These are phyloP conservation scores for Columba janthina DNA, from an alignment of 2,113 vertebrate species.

Conservation along the genomic window DNA sequence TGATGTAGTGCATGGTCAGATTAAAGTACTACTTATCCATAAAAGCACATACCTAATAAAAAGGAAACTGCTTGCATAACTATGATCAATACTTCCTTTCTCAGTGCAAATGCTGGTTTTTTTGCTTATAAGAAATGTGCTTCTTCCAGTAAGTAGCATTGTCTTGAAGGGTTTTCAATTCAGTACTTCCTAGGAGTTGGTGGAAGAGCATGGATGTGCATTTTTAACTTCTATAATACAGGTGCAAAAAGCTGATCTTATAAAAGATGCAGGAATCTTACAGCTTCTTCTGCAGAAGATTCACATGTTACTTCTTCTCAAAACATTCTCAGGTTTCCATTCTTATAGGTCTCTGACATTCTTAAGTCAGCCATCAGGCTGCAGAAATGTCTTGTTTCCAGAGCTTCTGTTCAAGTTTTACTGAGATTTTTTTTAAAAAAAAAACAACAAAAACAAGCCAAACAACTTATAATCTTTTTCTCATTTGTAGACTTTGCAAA, in stretches of 20 bases:
- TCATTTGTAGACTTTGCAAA: not conserved
- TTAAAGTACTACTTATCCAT: not conserved
- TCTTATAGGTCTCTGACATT: not conserved
- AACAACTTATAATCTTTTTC: not conserved
- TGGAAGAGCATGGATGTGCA: not conserved
- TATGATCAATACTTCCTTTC: not conserved
- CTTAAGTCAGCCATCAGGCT: not conserved
- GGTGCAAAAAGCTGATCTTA: not conserved
- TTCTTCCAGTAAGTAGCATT: not conserved
- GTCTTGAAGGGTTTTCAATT: not conserved
- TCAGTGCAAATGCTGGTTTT: fast-evolving
- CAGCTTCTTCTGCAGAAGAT: not conserved
- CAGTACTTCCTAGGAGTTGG: not conserved
- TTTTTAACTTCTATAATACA: not conserved
- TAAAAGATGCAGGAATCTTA: not conserved
- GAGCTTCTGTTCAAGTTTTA: conserved; percentile 6
- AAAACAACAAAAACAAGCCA: not conserved
- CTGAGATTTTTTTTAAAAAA: not conserved
- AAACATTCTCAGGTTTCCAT: not conserved
- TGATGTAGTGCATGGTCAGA: not conserved
- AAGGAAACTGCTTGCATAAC: not conserved
- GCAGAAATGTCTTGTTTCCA: not conserved
- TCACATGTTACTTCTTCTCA: not conserved
- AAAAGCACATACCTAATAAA: not conserved
- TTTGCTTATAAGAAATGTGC: not conserved